Evolutionary conservation across 2,113 vertebrate genomes (phyloP).

Genomic region (Tringa solitaria): DNA sequence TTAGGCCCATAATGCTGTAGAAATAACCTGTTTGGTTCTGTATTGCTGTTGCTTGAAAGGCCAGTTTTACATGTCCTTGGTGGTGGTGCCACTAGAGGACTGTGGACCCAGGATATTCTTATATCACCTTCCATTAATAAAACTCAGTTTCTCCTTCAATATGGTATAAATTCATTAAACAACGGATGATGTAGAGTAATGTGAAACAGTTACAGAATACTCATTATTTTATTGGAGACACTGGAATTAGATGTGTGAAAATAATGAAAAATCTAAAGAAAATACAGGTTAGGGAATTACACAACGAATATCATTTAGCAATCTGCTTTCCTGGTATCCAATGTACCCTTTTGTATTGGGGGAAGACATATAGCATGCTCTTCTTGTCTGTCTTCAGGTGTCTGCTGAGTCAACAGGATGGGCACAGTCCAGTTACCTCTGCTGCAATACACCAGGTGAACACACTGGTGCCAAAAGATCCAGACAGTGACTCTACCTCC

Average conservation of each 20-base stretch:
- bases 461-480: not conserved
- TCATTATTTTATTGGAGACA: not conserved
- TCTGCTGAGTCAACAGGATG: not conserved
- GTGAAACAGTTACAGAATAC: not conserved
- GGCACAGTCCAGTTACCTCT: fast-evolving
- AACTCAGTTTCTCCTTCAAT: not conserved
- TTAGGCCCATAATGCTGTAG: not conserved
- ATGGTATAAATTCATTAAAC: not conserved
- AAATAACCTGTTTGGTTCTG: not conserved
- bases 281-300: not conserved
- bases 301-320: not conserved
- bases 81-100: not conserved
- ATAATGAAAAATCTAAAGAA: not conserved
- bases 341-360: not conserved
- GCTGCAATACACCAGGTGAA: not conserved
- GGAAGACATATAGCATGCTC: not conserved
- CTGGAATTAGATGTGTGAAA: not conserved
- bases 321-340: not conserved
- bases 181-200: not conserved
- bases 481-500: not conserved
- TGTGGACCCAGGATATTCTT: not conserved
- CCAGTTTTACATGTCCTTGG: not conserved
- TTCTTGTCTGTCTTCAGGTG: not conserved
- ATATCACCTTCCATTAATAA: not conserved
- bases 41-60: not conserved